Conservation (phyloP, 2,888 invertebrate species). For the Apodemia hepburni region DNA sequence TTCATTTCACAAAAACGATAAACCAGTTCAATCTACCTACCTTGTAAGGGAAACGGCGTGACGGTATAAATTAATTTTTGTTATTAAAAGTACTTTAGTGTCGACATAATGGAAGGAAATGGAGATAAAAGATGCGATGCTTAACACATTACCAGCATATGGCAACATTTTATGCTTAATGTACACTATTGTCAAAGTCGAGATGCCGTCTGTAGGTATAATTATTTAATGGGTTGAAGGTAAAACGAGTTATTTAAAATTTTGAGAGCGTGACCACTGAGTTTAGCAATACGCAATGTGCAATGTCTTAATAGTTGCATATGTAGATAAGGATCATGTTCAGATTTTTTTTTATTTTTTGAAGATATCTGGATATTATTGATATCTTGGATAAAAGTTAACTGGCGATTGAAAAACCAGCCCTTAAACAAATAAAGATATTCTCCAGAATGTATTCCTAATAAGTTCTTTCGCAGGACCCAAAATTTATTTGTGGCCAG, state of each 20-base stretch:
- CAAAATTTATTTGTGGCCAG: no score
- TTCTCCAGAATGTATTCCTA: no score
- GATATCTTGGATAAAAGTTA: no score
- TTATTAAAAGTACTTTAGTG: neutral
- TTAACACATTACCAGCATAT: neutral
- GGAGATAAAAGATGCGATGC: neutral
- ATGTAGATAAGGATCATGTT: conserved; percentile 14
- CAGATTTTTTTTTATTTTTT: neutral
- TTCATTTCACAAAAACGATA: no score
- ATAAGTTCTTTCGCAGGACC: no score
- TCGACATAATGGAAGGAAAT: conserved; percentile 10
- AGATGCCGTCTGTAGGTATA: conserved; percentile 20
- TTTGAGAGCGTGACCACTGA: conserved; percentile 52
- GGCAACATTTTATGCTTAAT: neutral
- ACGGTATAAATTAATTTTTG: neutral
- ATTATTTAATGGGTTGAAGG: conserved; percentile 34
- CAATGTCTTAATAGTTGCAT: conserved; percentile 19
- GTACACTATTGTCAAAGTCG: neutral
- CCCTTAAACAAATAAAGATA: no score
- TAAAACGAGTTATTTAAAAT: conserved; percentile 37
- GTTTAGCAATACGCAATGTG: conserved; percentile 44
- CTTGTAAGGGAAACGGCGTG: neutral
- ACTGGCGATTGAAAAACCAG: no score
- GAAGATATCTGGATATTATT: neutral
- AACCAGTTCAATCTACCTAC: no score